Conservation (phyloP, 2,888 invertebrate species). For the Drosophila tripunctata region DNA sequence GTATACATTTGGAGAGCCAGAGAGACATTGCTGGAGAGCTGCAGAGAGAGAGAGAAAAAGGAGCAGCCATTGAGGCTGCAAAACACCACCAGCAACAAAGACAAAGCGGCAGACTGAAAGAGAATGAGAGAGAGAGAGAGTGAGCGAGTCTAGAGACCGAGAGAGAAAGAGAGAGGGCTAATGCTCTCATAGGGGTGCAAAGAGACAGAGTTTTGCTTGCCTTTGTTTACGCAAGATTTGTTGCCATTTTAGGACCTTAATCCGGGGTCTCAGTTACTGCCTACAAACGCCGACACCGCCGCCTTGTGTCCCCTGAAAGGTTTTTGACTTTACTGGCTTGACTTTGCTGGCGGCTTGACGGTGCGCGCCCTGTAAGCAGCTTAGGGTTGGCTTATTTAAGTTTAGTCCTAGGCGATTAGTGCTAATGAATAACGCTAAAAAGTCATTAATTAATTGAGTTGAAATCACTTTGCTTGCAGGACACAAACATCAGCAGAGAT, state of each 20-base stretch:
- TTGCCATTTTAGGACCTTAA: constrained; percentile 74
- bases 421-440: constrained; percentile 74
- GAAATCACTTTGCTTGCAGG: constrained; percentile 48
- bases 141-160: too few relatives aligned
- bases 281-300: constrained; percentile 28
- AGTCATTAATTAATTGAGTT: constrained; percentile 76
- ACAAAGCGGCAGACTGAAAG: constrained; percentile 37
- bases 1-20: constrained; percentile 65
- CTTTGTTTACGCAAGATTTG: constrained; percentile 80
- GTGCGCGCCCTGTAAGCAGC: constrained; percentile 46
- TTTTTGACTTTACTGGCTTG: constrained; percentile 62
- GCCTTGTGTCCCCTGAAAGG: constrained; percentile 47
- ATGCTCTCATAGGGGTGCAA: constrained; percentile 46
- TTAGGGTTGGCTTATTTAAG: constrained; percentile 55
- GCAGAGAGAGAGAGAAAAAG: not conserved
- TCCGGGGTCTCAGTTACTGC: constrained; percentile 67
- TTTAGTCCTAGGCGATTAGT: constrained; percentile 65
- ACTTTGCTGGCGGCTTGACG: constrained; percentile 39
- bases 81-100: constrained; percentile 58
- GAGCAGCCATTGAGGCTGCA: constrained; percentile 75
- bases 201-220: constrained; percentile 45
- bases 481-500: constrained; percentile 2
- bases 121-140: constrained; percentile 16
- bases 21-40: not conserved
- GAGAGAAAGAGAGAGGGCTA: constrained; percentile 1